phyloP scores from a whole-genome alignment of 2,888 invertebrate species.

The Yponomeuta evonymella region DNA sequence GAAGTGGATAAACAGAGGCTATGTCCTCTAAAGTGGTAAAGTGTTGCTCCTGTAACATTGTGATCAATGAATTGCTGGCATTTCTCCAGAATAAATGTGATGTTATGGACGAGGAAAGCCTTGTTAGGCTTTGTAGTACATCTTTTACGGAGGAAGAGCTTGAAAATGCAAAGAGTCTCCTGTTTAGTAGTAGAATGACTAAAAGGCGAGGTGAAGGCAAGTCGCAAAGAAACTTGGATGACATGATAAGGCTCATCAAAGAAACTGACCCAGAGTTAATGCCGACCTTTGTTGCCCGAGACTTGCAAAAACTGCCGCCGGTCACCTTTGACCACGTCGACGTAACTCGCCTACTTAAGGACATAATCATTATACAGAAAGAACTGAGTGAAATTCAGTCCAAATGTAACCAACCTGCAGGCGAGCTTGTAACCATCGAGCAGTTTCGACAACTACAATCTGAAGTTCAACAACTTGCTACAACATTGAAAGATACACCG shows the following conservation, averaged over 20 bases:
- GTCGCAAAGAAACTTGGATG: neutral
- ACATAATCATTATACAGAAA: slow-evolving; percentile 18
- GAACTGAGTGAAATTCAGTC: slow-evolving; percentile 17
- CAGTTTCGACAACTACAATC: slow-evolving; percentile 16
- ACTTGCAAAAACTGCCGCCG: slow-evolving; percentile 23
- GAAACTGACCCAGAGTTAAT: slow-evolving; percentile 22
- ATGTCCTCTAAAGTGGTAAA: slow-evolving; percentile 3
- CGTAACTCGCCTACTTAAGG: slow-evolving; percentile 20
- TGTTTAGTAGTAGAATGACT: neutral
- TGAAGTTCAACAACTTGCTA: slow-evolving; percentile 14
- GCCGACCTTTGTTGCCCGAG: slow-evolving; percentile 22
- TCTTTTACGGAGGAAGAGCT: neutral
- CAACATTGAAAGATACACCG: neutral
- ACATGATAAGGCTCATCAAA: slow-evolving; percentile 6
- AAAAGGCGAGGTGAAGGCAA: neutral
- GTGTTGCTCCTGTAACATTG: slow-evolving; percentile 9
- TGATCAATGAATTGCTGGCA: slow-evolving; percentile 7
- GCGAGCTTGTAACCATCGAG: slow-evolving; percentile 15
- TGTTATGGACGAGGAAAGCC: slow-evolving; percentile 6
- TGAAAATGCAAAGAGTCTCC: neutral
- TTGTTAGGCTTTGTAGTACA: neutral
- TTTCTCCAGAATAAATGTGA: slow-evolving; percentile 8
- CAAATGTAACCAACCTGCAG: neutral
- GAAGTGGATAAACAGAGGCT: neutral
- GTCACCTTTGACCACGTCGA: slow-evolving; percentile 25